Evolutionary conservation across 2,113 vertebrate genomes (phyloP), one percentile per base, ranked within the genome.

Genomic region (Serinus canaria): DNA sequence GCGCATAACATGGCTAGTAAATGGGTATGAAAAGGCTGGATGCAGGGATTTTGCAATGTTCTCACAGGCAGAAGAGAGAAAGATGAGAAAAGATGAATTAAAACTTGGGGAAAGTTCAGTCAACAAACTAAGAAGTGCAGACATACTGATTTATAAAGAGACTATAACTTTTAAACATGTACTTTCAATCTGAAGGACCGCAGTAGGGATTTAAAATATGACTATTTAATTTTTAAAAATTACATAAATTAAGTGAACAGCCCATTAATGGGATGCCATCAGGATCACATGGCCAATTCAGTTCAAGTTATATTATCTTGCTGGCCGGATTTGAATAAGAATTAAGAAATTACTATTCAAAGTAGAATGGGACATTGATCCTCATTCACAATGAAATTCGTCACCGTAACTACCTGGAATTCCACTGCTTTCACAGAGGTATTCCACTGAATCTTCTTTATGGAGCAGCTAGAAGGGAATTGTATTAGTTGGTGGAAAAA

Each of bases 331-430:
- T 96, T 97, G 98, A 98, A 98, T 98, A 97, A 98, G 97, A 98
- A 98, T 98, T 97, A 98, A 98, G 98, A 96, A 98, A 98, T 98
- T 98, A 97, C 97, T 98, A 98, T 98, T 98, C 94, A 86, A 83
- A 97, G 97, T 97, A 83, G 95, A 98, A 89, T 89, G 87, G 93
- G 94, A 97, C 96, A 97, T 97, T 96, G 97, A 97, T 98, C 96
- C 97, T 98, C 96, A 97, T 98, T 98, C 97, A 96, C 96, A 93
- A 97, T 79, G 97, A 97, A 96, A 98, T 97, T 96, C 76, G 96
- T 98, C 98, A 98, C 78, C 79, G 90, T 98, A 97, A 98, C 97
- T 97, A 93, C 91, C 96, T 97, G 96, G 96, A 97, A 93, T 97
- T 97, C 97, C 85, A 52, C 89, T 89, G 90, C 88, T 85, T 83